Evolutionary conservation across 2,888 invertebrate species (phyloP).

Genomic region (Scaptomyza polygonia): DNA sequence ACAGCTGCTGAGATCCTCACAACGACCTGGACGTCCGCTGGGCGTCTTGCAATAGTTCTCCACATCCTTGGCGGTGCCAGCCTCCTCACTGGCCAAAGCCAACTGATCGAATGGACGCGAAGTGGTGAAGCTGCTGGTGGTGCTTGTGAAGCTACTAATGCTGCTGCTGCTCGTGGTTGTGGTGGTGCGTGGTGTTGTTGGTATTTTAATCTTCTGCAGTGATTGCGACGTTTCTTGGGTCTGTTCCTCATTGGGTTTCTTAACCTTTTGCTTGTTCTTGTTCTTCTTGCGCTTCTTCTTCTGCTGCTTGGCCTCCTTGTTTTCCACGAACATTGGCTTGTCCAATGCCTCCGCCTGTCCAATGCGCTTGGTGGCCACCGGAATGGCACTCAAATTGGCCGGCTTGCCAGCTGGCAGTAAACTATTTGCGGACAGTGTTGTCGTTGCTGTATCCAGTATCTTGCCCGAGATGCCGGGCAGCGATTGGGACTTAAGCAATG

Average conservation of each 20-base stretch:
- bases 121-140: slow-evolving; percentile 30
- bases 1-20: slow-evolving; percentile 94
- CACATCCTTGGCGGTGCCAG: slow-evolving; percentile 85
- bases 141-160: slow-evolving; percentile 27
- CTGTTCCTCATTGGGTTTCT: slow-evolving; percentile 78
- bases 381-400: slow-evolving; percentile 58
- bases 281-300: slow-evolving; percentile 81
- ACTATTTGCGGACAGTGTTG: slow-evolving; percentile 63
- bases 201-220: slow-evolving; percentile 69
- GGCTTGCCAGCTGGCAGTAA: slow-evolving; percentile 64
- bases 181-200: slow-evolving; percentile 78
- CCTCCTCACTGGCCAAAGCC: slow-evolving; percentile 84
- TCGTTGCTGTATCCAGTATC: slow-evolving; percentile 56
- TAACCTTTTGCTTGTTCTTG: slow-evolving; percentile 80
- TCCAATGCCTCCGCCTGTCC: slow-evolving; percentile 53
- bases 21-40: slow-evolving; percentile 91
- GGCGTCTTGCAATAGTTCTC: slow-evolving; percentile 91
- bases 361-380: slow-evolving; percentile 72
- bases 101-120: slow-evolving; percentile 65
- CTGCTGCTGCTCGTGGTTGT: slow-evolving; percentile 20
- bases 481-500: slow-evolving; percentile 17
- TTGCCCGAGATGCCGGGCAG: slow-evolving; percentile 60
- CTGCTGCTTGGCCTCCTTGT: slow-evolving; percentile 82
- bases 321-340: slow-evolving; percentile 80
- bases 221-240: slow-evolving; percentile 45